Conservation (phyloP, 2,113 vertebrate species). For the Catagonus wagneri region DNA sequence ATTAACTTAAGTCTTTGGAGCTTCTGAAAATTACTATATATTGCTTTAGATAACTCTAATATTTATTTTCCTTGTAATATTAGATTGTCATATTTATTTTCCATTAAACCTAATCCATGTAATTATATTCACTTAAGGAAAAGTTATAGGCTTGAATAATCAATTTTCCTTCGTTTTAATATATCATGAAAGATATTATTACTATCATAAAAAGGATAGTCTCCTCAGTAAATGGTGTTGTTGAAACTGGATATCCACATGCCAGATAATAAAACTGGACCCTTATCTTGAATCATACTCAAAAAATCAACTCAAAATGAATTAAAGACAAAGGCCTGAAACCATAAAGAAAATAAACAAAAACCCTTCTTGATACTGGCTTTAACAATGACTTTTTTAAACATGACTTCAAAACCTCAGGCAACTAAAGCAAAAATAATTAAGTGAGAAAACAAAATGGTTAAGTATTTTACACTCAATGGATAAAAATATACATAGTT, state of each 20-base stretch:
- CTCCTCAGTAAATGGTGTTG: neutral
- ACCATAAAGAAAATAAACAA: neutral
- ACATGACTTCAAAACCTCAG: neutral
- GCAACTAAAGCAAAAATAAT: neutral
- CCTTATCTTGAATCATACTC: neutral
- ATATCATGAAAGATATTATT: neutral
- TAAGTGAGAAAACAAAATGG: neutral
- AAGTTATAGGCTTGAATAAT: neutral
- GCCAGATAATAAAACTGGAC: neutral
- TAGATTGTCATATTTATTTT: neutral
- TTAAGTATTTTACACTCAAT: neutral
- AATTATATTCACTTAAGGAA: neutral
- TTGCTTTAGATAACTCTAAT: neutral
- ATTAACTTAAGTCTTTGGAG: neutral
- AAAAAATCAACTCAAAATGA: neutral
- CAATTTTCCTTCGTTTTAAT: neutral
- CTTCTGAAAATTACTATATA: neutral
- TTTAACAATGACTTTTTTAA: neutral
- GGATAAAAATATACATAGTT: neutral
- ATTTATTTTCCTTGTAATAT: neutral
- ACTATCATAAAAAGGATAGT: neutral
- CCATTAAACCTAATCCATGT: neutral
- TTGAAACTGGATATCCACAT: neutral
- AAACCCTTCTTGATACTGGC: neutral
- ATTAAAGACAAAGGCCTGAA: neutral